phyloP scores from a whole-genome alignment of 2,888 invertebrate genomes.

The Drosophila anomelani region DNA sequence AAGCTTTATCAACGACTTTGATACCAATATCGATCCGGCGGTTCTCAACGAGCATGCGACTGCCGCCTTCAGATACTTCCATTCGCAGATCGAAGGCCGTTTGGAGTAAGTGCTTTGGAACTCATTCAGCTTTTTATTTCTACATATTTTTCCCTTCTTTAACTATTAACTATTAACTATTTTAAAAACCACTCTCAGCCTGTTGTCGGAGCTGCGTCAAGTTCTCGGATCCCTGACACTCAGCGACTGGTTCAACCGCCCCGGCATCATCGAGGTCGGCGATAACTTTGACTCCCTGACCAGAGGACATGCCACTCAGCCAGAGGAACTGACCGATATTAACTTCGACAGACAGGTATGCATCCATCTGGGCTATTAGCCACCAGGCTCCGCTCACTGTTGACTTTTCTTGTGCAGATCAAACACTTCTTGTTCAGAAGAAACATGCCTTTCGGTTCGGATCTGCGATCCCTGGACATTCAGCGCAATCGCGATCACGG shows the following conservation, averaged over 20 bases:
- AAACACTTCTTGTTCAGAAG: constrained; percentile 89
- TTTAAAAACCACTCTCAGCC: constrained; percentile 67
- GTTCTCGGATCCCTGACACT: constrained; percentile 85
- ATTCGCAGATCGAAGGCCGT: constrained; percentile 86
- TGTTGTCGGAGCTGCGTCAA: constrained; percentile 85
- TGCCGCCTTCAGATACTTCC: constrained; percentile 88
- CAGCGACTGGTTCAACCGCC: constrained; percentile 86
- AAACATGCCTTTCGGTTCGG: constrained; percentile 90
- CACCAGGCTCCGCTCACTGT: background rate
- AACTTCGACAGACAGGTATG: constrained; percentile 87
- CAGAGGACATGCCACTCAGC: constrained; percentile 91
- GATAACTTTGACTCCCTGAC: constrained; percentile 89
- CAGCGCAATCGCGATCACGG: constrained; percentile 95
- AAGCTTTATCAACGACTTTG: constrained; percentile 85
- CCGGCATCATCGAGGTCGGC: constrained; percentile 85
- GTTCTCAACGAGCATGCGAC: constrained; percentile 88
- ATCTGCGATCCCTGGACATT: constrained; percentile 92
- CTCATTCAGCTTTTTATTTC: background rate
- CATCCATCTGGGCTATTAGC: background rate
- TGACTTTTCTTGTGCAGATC: constrained; percentile 85
- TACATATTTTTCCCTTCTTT: too few relatives aligned
- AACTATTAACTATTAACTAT: background rate
- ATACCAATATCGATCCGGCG: constrained; percentile 86
- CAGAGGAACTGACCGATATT: constrained; percentile 91
- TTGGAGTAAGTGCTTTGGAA: constrained; percentile 83